Evolutionary conservation across 2,888 invertebrate genomes (phyloP).

Genomic region (Cremastinae sp.): DNA sequence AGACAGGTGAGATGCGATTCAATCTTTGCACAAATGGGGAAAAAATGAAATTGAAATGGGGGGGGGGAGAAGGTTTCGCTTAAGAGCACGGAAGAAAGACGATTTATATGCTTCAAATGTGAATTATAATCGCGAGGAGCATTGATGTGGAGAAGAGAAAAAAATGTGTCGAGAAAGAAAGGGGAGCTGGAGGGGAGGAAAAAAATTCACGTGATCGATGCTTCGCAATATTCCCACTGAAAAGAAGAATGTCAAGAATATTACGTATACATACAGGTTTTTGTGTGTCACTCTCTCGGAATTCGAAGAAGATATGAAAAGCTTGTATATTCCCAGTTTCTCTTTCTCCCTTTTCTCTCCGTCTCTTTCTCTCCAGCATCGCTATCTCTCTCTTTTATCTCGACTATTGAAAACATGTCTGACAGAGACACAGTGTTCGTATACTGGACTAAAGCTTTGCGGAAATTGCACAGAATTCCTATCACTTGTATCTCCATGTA

Average conservation of each 20-base stretch:
- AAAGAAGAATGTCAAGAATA: constrained; percentile 24
- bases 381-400: neutral
- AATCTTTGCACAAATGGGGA: constrained; percentile 16
- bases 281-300: constrained; percentile 6
- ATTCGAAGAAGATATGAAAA: constrained; percentile 45
- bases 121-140: constrained; percentile 51
- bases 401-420: constrained; percentile 51
- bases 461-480: constrained; percentile 48
- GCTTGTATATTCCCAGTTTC: constrained; percentile 12
- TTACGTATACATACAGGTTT: constrained; percentile 25
- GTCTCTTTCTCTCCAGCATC: neutral
- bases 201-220: constrained; percentile 48
- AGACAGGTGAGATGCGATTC: constrained; percentile 36
- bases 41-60: neutral
- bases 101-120: constrained; percentile 53
- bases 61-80: neutral
- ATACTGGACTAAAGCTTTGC: constrained; percentile 10
- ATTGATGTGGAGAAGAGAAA: neutral
- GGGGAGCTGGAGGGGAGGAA: neutral
- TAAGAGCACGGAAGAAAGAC: constrained; percentile 32
- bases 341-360: neutral
- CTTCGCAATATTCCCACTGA: constrained; percentile 51
- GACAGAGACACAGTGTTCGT: constrained; percentile 12
- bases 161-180: neutral
- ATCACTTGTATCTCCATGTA: constrained; percentile 33